phyloP scores from a whole-genome alignment of 1,140 invertebrate species.

The Halyomorpha halys region DNA sequence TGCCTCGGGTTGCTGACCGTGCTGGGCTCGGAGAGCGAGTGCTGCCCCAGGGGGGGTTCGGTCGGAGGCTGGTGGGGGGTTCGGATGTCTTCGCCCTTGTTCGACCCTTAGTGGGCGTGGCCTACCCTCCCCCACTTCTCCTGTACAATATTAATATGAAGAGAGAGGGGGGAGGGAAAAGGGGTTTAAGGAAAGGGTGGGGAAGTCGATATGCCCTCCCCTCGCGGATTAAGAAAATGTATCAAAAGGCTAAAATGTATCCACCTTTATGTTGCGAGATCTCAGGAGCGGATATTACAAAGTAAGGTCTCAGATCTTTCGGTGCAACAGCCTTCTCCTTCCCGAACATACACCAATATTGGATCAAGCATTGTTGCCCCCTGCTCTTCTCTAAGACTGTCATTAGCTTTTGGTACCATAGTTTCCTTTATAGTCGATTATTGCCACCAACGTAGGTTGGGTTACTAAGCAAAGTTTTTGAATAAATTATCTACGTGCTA shows the following conservation, averaged over 20 bases:
- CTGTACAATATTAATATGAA: constrained; percentile 11
- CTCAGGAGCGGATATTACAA: no score
- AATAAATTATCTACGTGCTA: no score
- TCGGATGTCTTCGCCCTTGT: constrained; percentile 5
- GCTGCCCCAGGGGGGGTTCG: constrained; percentile 3
- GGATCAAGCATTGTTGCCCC: no score
- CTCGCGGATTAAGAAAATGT: constrained; percentile 16
- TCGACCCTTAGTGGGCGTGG: constrained; percentile 14
- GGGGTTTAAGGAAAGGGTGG: not conserved
- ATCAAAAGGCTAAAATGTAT: constrained; percentile 15
- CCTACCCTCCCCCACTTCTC: constrained; percentile 7
- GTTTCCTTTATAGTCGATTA: no score
- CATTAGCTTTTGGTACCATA: no score
- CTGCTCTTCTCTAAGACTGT: no score
- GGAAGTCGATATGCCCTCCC: constrained; percentile 12
- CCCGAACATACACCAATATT: no score
- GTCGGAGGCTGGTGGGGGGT: not conserved
- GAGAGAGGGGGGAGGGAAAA: not conserved
- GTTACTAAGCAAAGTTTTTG: no score
- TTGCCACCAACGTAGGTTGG: no score
- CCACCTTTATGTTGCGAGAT: not conserved
- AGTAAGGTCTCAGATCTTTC: no score
- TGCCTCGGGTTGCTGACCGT: constrained; percentile 7
- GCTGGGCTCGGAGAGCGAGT: constrained; percentile 16
- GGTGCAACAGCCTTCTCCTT: no score